These are phyloP conservation scores for Manduca sexta DNA, from an alignment of 1,140 invertebrate genomes.

Conservation along the genomic window DNA sequence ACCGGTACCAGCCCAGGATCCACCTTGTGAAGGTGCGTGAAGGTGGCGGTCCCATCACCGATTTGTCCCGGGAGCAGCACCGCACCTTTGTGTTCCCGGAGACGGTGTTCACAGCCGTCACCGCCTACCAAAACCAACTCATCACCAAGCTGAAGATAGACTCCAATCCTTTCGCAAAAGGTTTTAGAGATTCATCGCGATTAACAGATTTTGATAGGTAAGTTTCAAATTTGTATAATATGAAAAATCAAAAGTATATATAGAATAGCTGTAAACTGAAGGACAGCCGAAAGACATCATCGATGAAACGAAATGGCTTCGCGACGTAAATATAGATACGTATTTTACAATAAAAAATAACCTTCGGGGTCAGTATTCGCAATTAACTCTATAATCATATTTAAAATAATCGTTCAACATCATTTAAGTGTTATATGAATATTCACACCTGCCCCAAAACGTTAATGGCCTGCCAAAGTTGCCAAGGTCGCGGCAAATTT, in stretches of 20 bases:
- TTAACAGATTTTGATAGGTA: conserved; percentile 92
- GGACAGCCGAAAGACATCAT: too few relatives aligned
- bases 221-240: conserved; percentile 13
- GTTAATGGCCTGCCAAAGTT: too few relatives aligned
- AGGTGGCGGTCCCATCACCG: conserved; percentile 80
- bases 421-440: conserved; percentile 7
- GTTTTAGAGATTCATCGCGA: conserved; percentile 93
- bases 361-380: too few relatives aligned
- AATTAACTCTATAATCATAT: too few relatives aligned
- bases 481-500: too few relatives aligned
- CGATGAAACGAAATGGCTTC: too few relatives aligned
- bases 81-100: conserved; percentile 95
- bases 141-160: conserved; percentile 97
- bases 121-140: conserved; percentile 98
- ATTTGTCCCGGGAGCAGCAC: conserved; percentile 83
- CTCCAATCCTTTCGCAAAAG: conserved; percentile 96
- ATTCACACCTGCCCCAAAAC: not conserved
- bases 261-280: too few relatives aligned
- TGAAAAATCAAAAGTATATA: too few relatives aligned
- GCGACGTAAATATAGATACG: too few relatives aligned
- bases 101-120: conserved; percentile 98
- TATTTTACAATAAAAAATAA: too few relatives aligned
- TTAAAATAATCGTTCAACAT: too few relatives aligned
- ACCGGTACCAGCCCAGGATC: conserved; percentile 97
- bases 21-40: conserved; percentile 84